Percentiles rank a stretch among this genome's conserved stretches.
Evolutionary conservation across 2,113 vertebrate species (phyloP).

Genomic region (Sialia sialis): DNA sequence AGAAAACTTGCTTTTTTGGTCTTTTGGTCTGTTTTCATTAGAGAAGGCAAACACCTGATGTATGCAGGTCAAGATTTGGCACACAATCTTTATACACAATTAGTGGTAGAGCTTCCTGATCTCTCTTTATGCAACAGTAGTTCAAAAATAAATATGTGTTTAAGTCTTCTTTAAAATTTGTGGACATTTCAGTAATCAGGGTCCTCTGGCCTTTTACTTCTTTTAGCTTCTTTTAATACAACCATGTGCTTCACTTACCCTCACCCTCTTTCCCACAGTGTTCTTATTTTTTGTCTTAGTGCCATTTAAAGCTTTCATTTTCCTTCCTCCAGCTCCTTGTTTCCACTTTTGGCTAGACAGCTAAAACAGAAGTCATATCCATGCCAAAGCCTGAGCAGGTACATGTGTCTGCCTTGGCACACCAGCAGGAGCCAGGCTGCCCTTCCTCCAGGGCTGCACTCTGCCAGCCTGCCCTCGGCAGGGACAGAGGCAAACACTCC

Average conservation of each 20-base stretch:
- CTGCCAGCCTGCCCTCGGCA: not conserved
- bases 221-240: not conserved
- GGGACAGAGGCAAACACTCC: accelerated
- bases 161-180: not conserved
- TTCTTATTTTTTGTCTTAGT: not conserved
- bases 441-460: not conserved
- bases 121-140: not conserved
- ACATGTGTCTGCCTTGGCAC: not conserved
- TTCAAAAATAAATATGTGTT: not conserved
- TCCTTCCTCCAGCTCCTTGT: not conserved
- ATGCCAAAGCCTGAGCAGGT: not conserved
- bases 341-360: not conserved
- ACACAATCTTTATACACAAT: not conserved
- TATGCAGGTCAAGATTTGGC: not conserved
- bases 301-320: not conserved
- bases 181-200: not conserved
- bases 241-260: accelerated
- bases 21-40: not conserved
- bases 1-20: not conserved
- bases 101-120: not conserved
- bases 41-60: not conserved
- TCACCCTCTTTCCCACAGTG: not conserved
- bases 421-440: not conserved
- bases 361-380: not conserved
- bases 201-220: not conserved